Evolutionary conservation across 2,797 vertebrate genomes (phyloP), one percentile per base, ranked within the genome.

Genomic region (Fundulus diaphanus): DNA sequence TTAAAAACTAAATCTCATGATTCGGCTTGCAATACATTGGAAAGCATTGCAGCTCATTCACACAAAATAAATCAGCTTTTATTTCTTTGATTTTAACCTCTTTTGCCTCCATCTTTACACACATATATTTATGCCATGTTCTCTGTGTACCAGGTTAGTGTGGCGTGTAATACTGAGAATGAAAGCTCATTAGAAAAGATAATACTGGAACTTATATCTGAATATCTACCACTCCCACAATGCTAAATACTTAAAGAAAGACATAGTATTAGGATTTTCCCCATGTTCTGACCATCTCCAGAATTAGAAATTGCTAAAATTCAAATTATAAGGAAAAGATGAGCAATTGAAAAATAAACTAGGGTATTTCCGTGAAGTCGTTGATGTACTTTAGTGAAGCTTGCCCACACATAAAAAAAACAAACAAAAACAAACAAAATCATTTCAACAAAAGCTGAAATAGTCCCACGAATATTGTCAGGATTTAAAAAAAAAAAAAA

Each of bases 201-300:
- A 93, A 91, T 86, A 92, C 91, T 92, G 90, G 78, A 86, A 79
- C 83, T 90, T 86, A 91, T 85, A 92, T 85, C 72, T 77, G 78
- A 87, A 84, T 85, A 89, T 82, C 89, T 87, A 92, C 88, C 87
- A 80, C 87, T 84, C 91, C 91, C 87, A 82, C 82, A 88, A 92
- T 90, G 88, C 90, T 89, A 82, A 80, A 78, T 80, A 68, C 77
- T 15, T 69, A 63, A 77, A 72, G 73, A 73, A 71, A 74, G 74
- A 82, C 73, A 54, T 75, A 75, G 72, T 42, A 65, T 24, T 75
- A 48, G 54, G 37, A 68, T 73, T 72, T 80, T 56, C 20, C 33
- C 48, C 68, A 78, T 75, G 48, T 81, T 13, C 72, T 76, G 61
- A 68, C 75, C 78, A 87, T 77, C 81, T 76, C 76, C 61, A 76